Evolutionary conservation across 2,797 vertebrate genomes (phyloP).

Genomic region (Nasua narica): DNA sequence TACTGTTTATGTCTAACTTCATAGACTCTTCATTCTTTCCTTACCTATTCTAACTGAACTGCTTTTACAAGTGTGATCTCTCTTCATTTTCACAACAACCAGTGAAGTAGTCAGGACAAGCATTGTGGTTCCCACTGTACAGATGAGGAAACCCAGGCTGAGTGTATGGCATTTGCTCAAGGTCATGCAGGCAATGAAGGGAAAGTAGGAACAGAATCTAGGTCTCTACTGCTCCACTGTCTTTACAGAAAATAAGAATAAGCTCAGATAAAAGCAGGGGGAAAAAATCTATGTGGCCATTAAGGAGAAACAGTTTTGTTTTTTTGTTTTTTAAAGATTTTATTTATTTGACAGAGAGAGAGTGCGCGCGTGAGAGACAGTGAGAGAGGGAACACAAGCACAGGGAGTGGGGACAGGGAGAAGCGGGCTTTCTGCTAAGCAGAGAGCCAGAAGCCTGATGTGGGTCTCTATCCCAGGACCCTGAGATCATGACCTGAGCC

Average conservation of each 20-base stretch:
- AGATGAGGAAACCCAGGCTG: not conserved
- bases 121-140: not conserved
- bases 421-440: no score
- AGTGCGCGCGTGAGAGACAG: no score
- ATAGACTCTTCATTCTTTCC: not conserved
- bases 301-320: not conserved
- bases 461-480: no score
- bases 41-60: conserved; percentile 15
- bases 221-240: not conserved
- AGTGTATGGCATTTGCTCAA: not conserved
- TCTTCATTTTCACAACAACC: not conserved
- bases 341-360: no score
- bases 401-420: no score
- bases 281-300: not conserved
- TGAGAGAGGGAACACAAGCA: no score
- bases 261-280: not conserved
- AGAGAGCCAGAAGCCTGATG: no score
- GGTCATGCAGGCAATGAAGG: not conserved
- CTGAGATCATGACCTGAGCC: no score
- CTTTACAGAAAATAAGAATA: conserved; percentile 23
- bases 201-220: not conserved
- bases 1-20: not conserved
- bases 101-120: not conserved
- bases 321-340: no score
- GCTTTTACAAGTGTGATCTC: not conserved